Base-by-base conservation (phyloP, 2,888 invertebrate genomes). In the Noctua pronuba region DNA sequence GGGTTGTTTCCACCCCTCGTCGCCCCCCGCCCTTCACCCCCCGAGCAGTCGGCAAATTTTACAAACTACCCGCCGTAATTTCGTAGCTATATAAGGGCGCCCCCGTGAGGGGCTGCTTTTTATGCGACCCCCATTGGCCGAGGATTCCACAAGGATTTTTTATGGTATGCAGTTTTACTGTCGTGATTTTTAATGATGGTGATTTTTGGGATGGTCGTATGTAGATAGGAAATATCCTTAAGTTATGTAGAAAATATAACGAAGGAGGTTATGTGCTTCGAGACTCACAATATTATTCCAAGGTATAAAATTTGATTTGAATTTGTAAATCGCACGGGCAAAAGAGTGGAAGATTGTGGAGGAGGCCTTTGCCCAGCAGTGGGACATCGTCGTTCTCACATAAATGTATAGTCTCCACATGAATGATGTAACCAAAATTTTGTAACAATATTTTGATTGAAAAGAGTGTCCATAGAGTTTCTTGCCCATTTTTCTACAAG, bases 1-100 rank as follows among this genome's bases (percentile, higher is more conserved):
- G 96, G 95, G 95, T 94, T 93, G 95, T 94, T 94, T 92, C 89
- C 80, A 86, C 85, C 90, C 88, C 83, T 75, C 82, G 92, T 91
- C 88, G 72, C 82, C 82, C 89, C 84, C 77, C 52, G 77, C 44
- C 74, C 73, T 60, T 65, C 41, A 44, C 79, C 82, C 87, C 80
- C 67, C 80, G 84, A 88, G 89, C 90, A 88, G 91, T 92, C 95
- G 95, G 96, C 95, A 93, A 96, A 96, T 95, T 96, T 96, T 93
- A 95, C 94, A 95, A 95, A 95, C 95, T 95, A 95, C 96, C 95
- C 95, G 92, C 90, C 91, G 94, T 95, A 94, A 94, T 94, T 94
- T 94, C 90, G 91, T 92, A 88, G 92, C 92, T 92, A 93, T 93
- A 94, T 93, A 94, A 91, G 92, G 91, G 93, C 90, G 90, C 92